These are phyloP conservation scores for Lepidostoma basale DNA, from an alignment of 1,140 invertebrate species.

Conservation along the genomic window DNA sequence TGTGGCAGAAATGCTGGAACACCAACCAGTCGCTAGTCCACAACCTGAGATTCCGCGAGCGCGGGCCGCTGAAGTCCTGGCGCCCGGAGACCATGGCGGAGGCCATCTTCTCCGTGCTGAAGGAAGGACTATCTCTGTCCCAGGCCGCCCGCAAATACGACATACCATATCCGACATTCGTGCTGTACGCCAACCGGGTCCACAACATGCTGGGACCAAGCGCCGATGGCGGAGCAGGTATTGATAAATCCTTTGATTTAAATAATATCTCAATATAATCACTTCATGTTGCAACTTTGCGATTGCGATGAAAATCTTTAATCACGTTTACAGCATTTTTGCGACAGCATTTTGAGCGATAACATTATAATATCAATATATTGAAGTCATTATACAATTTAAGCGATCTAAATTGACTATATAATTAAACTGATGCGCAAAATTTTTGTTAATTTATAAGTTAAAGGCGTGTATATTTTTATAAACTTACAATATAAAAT, in stretches of 20 bases:
- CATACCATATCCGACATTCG: slow-evolving; percentile 92
- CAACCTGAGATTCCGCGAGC: slow-evolving; percentile 87
- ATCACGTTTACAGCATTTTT: too few species aligned
- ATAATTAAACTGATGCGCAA: too few species aligned
- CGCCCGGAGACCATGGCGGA: slow-evolving; percentile 92
- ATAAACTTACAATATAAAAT: too few species aligned
- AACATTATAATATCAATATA: too few species aligned
- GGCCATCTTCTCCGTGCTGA: slow-evolving; percentile 88
- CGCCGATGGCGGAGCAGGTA: slow-evolving; percentile 82
- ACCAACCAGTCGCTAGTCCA: slow-evolving; percentile 87
- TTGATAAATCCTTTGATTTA: slow-evolving; percentile 50
- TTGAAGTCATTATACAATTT: too few species aligned
- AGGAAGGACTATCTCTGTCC: slow-evolving; percentile 85
- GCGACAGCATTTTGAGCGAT: too few species aligned
- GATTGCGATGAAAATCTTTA: too few species aligned
- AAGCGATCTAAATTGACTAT: too few species aligned
- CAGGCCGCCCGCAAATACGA: slow-evolving; percentile 91
- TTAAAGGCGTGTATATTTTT: too few species aligned
- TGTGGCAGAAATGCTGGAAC: slow-evolving; percentile 95
- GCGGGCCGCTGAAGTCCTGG: slow-evolving; percentile 90
- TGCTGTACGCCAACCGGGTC: slow-evolving; percentile 90
- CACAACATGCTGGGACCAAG: slow-evolving; percentile 93
- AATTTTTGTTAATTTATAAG: too few species aligned
- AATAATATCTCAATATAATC: background rate
- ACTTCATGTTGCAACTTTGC: too few species aligned